Evolutionary conservation across 2,888 invertebrate genomes (phyloP).

Genomic region (Cacoxenus indagator): DNA sequence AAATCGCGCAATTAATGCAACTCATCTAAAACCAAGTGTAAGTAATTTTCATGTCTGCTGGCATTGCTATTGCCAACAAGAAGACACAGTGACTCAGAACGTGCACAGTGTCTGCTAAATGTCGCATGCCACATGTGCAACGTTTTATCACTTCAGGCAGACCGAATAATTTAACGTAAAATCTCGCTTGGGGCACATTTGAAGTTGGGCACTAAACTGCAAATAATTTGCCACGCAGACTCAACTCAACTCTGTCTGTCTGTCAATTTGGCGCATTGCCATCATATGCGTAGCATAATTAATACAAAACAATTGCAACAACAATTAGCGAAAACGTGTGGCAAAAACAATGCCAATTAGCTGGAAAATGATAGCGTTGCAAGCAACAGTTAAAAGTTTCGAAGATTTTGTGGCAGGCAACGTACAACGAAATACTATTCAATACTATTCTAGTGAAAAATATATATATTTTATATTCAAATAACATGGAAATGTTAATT

Average conservation of each 20-base stretch:
- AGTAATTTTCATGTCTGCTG: neutral
- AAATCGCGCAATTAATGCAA: neutral
- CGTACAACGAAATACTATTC: conserved; percentile 22
- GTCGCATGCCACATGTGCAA: conserved; percentile 50
- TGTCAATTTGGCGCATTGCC: conserved; percentile 22
- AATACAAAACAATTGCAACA: conserved; percentile 58
- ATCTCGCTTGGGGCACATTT: conserved; percentile 48
- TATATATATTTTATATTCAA: conserved; percentile 27
- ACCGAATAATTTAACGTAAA: conserved; percentile 70
- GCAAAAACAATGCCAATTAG: conserved; percentile 52
- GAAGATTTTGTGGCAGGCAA: conserved; percentile 39
- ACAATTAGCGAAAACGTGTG: conserved; percentile 53
- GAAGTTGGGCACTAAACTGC: neutral
- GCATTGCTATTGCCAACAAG: neutral
- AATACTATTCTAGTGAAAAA: conserved; percentile 23
- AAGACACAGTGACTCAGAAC: neutral
- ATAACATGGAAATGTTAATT: conserved; percentile 47
- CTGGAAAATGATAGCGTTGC: conserved; percentile 37
- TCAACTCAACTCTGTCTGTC: neutral
- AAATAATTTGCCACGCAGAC: neutral
- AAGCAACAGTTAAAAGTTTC: conserved; percentile 30
- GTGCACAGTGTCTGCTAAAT: conserved; percentile 34
- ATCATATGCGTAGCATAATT: conserved; percentile 44
- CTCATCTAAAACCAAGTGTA: neutral
- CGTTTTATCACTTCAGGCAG: conserved; percentile 68